phyloP scores from a whole-genome alignment of 2,888 invertebrate species.

The Polyploca ridens region DNA sequence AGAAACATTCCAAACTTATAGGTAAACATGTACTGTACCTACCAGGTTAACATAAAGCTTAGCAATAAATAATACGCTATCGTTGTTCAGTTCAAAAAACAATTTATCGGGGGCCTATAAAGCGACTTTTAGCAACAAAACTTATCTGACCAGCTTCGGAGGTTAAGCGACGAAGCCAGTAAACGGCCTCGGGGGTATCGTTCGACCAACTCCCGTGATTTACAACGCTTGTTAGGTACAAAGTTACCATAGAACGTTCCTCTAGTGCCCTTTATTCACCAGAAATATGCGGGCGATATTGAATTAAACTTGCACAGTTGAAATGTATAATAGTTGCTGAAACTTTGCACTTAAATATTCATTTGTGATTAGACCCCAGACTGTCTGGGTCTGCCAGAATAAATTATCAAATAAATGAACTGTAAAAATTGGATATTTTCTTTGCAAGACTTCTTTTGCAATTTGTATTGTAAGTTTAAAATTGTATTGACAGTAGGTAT shows the following conservation, averaged over 20 bases:
- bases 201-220: constrained; percentile 23
- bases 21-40: neutral
- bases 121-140: constrained; percentile 17
- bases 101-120: constrained; percentile 8
- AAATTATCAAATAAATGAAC: constrained; percentile 18
- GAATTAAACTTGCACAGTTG: constrained; percentile 12
- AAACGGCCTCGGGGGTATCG: constrained; percentile 40
- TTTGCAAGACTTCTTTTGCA: neutral
- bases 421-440: neutral
- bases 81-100: constrained; percentile 23
- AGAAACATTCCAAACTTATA: neutral
- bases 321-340: constrained; percentile 12
- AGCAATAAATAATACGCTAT: constrained; percentile 38
- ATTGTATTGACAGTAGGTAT: too few relatives aligned
- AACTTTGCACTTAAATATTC: constrained; percentile 20
- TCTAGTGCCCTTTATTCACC: constrained; percentile 13
- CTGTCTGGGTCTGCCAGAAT: constrained; percentile 18
- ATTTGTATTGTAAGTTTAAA: neutral
- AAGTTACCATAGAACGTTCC: constrained; percentile 25
- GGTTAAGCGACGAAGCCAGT: constrained; percentile 42
- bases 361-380: constrained; percentile 20
- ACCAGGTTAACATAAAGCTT: constrained; percentile 15
- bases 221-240: constrained; percentile 14
- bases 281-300: constrained; percentile 8
- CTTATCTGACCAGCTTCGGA: constrained; percentile 39